Percentiles rank a stretch among this genome's conserved stretches.
Conservation (phyloP, 2,888 invertebrate species). For the Cephus spinipes region DNA sequence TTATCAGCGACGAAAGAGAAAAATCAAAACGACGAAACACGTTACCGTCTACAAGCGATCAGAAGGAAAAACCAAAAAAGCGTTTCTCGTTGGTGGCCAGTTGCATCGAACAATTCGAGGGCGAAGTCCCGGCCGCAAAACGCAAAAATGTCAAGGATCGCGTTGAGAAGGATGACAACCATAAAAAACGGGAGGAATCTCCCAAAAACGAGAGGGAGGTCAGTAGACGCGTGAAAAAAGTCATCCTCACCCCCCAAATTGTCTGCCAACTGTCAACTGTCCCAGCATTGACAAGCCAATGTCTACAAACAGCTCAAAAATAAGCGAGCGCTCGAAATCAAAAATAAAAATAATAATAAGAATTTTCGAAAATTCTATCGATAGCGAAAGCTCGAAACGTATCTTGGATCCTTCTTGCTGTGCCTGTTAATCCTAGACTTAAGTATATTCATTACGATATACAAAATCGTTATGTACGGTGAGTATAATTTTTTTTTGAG, state of each 20-base stretch:
- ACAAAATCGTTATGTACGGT: slow-evolving; percentile 22
- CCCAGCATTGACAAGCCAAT: slow-evolving; percentile 51
- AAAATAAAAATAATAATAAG: background rate
- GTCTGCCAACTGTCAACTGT: slow-evolving; percentile 40
- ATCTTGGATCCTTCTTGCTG: slow-evolving; percentile 17
- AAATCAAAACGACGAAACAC: slow-evolving; percentile 7
- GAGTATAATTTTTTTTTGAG: slow-evolving; percentile 25
- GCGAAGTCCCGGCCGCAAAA: slow-evolving; percentile 39
- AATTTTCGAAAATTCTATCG: no score
- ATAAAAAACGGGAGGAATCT: slow-evolving; percentile 45
- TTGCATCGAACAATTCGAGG: slow-evolving; percentile 61
- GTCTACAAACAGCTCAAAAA: slow-evolving; percentile 61
- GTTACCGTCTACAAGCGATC: background rate
- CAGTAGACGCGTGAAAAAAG: slow-evolving; percentile 52
- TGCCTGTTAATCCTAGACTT: slow-evolving; percentile 26
- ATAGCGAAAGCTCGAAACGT: slow-evolving; percentile 8
- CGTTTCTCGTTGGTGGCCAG: slow-evolving; percentile 62
- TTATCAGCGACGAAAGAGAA: background rate
- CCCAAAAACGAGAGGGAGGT: slow-evolving; percentile 64
- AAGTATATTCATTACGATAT: slow-evolving; percentile 15
- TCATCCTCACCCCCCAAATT: slow-evolving; percentile 26
- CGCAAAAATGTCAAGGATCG: slow-evolving; percentile 16
- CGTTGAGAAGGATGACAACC: slow-evolving; percentile 10
- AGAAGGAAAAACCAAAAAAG: slow-evolving; percentile 43
- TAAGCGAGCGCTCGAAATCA: slow-evolving; percentile 4